These are phyloP conservation scores for Dryobotodes eremita DNA, from an alignment of 2,888 invertebrate genomes.

Conservation along the genomic window DNA sequence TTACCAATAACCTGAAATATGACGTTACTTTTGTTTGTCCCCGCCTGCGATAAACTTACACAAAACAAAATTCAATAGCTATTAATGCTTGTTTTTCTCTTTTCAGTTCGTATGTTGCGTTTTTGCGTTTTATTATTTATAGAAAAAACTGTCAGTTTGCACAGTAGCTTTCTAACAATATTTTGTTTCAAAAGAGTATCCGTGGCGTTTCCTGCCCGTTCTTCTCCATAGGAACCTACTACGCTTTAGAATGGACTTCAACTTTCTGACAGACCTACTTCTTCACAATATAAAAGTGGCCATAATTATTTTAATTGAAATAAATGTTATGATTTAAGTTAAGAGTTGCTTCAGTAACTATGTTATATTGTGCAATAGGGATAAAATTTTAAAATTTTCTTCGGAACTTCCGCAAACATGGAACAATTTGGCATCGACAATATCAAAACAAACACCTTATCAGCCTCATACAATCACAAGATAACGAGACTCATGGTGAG, in stretches of 20 bases:
- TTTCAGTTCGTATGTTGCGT: too few species aligned
- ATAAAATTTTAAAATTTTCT: not conserved
- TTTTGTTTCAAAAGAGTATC: not conserved
- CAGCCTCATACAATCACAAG: not conserved
- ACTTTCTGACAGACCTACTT: not conserved
- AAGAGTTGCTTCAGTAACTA: not conserved
- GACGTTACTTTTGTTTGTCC: too few species aligned
- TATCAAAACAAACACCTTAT: conserved; percentile 12
- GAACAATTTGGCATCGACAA: not conserved
- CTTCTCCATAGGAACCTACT: not conserved
- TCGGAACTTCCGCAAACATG: not conserved
- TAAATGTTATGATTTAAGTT: not conserved
- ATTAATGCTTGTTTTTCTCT: too few species aligned
- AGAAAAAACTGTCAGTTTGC: not conserved
- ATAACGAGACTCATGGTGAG: conserved; percentile 37
- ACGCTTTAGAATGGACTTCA: not conserved
- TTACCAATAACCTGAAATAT: too few species aligned
- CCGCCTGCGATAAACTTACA: too few species aligned
- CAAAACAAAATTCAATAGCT: too few species aligned
- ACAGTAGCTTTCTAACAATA: not conserved
- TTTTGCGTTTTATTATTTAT: not conserved
- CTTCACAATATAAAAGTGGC: not conserved
- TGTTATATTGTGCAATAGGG: too few species aligned
- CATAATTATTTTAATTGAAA: not conserved
- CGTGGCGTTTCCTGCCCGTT: not conserved